phyloP scores from a whole-genome alignment of 2,888 invertebrate genomes.

The Tenodera sinensis region DNA sequence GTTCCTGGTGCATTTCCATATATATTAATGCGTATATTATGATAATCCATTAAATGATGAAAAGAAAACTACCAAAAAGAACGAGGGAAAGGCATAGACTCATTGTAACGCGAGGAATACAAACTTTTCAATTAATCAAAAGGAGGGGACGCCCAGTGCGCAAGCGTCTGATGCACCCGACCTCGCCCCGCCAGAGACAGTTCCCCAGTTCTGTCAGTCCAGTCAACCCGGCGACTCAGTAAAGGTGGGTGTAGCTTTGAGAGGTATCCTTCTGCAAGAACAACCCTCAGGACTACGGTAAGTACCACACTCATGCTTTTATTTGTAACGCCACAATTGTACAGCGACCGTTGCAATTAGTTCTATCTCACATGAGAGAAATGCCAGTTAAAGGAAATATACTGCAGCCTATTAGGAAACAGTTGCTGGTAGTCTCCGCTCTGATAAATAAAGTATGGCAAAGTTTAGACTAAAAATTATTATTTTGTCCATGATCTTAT shows the following conservation, averaged over 20 bases:
- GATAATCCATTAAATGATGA: neutral
- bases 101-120: neutral
- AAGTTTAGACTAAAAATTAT: too few relatives aligned
- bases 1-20: too few relatives aligned
- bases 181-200: neutral
- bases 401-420: too few relatives aligned
- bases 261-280: neutral
- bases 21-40: neutral
- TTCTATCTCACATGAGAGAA: too few relatives aligned
- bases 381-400: too few relatives aligned
- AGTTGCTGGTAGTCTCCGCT: too few relatives aligned
- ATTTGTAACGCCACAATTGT: neutral
- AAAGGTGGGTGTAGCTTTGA: neutral
- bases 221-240: neutral
- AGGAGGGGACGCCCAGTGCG: neutral
- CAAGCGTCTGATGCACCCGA: neutral
- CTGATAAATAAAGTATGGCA: too few relatives aligned
- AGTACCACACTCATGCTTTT: neutral
- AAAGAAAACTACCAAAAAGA: neutral
- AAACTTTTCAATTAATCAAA: neutral
- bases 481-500: too few relatives aligned
- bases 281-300: neutral
- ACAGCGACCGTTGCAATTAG: too few relatives aligned
- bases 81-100: neutral
- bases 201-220: neutral